Evolutionary conservation across 2,113 vertebrate genomes (phyloP), one percentile per base, ranked within the genome.

Genomic region (Prinia subflava): DNA sequence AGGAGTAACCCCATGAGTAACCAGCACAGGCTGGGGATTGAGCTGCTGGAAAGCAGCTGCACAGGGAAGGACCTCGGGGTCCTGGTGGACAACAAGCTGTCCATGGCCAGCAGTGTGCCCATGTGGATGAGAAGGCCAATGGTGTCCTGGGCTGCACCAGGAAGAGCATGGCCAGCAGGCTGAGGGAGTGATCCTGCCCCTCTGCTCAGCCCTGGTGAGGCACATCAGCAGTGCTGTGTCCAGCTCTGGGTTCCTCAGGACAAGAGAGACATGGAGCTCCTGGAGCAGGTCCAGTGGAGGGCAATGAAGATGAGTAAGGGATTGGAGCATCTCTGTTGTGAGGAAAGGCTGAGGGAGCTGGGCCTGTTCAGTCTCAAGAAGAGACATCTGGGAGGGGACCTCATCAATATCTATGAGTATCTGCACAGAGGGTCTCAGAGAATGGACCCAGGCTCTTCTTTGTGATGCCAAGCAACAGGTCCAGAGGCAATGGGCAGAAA

Each of bases 81-180:
- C 14, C 87, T 60, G 1, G 23, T 39, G 69, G 9, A 30, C 39
- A 46, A 0, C 46, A 67, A 25, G 5, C 19, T 75, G 33, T 24
- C 39, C 69, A 18, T 7, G 23, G 19, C 19, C 59, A 67, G 31
- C 18, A 9, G 3, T 1, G 11, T 53, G 44, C 0, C 23, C 23
- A 0, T 3, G 44, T 2, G 9, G 8, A 0, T 2, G 2, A 50
- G 28, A 74, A 28, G 2, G 5, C 25, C 59, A 52, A 0, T 4
- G 28, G 23, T 0, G 1, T 24, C 23, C 23, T 80, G 9, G 4
- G 20, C 1, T 11, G 7, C 19, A 4, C n/a, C 24, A 19, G 46
- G 23, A 39, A 60, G 33, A 0, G 6, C 37, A 37, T 1, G 73
- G 35, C 18, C 52, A 57, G 31, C 27, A 50, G 44, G 10, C 7